phyloP scores from a whole-genome alignment of 2,888 invertebrate genomes.

The Epistrophe grossulariae region DNA sequence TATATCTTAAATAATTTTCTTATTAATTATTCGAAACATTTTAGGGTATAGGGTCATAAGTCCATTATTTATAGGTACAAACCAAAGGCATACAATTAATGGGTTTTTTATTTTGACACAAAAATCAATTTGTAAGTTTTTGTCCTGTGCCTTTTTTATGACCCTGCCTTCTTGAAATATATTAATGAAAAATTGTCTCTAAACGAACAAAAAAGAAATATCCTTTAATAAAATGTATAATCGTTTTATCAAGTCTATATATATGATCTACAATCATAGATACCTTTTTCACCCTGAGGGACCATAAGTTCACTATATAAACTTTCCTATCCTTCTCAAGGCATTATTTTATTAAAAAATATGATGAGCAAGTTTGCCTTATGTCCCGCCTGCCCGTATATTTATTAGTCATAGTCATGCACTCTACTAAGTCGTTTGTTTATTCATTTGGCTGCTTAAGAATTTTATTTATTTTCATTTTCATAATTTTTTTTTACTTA shows the following conservation, averaged over 20 bases:
- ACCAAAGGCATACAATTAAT: too few relatives aligned
- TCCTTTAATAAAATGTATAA: slow-evolving; percentile 1
- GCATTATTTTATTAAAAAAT: slow-evolving; percentile 4
- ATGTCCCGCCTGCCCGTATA: too few relatives aligned
- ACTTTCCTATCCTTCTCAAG: neutral
- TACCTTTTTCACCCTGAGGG: neutral
- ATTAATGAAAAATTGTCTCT: too few relatives aligned
- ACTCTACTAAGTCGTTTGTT: slow-evolving; percentile 40
- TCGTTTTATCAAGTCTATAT: neutral
- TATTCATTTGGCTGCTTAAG: slow-evolving; percentile 26
- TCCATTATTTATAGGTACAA: too few relatives aligned
- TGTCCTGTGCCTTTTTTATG: too few relatives aligned
- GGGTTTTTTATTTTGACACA: too few relatives aligned
- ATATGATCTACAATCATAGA: neutral
- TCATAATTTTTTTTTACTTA: slow-evolving; percentile 27
- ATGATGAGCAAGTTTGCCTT: slow-evolving; percentile 24
- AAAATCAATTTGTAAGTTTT: too few relatives aligned
- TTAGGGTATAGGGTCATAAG: too few relatives aligned
- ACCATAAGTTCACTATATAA: neutral
- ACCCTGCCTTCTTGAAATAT: too few relatives aligned
- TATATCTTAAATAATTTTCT: too few relatives aligned
- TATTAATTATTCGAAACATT: too few relatives aligned
- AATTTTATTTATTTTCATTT: slow-evolving; percentile 16
- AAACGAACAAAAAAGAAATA: neutral
- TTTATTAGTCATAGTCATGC: neutral